Conservation (phyloP, 2,888 invertebrate genomes). For the Morpho achilles region DNA sequence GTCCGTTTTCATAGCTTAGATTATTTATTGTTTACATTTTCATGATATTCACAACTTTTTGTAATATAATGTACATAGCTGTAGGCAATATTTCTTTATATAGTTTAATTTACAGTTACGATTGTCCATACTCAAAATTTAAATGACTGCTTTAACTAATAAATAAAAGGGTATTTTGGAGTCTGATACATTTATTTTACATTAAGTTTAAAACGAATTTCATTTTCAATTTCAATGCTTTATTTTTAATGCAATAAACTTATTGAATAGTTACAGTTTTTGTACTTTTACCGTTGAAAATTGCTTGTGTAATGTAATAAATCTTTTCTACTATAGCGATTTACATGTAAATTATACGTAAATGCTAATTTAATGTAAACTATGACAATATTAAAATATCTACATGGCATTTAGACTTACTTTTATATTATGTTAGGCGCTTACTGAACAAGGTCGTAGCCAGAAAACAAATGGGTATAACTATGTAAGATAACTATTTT, state of each 20-base stretch:
- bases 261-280: constrained; percentile 14
- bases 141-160: constrained; percentile 1
- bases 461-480: background rate
- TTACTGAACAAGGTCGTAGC: constrained; percentile 38
- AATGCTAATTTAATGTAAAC: constrained; percentile 64
- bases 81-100: constrained; percentile 59
- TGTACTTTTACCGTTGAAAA: constrained; percentile 19
- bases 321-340: constrained; percentile 42
- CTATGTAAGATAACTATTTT: too few relatives aligned
- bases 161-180: constrained; percentile 9
- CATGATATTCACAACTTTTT: constrained; percentile 27
- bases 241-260: too few relatives aligned
- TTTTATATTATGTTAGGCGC: constrained; percentile 25
- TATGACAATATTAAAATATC: constrained; percentile 78
- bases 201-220: constrained; percentile 18
- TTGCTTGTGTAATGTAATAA: constrained; percentile 21
- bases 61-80: constrained; percentile 70
- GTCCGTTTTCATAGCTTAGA: too few relatives aligned
- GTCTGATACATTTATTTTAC: constrained; percentile 13
- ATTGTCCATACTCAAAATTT: constrained; percentile 3
- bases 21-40: background rate
- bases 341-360: constrained; percentile 66
- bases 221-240: too few relatives aligned
- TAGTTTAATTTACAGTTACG: constrained; percentile 15
- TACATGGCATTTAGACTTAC: constrained; percentile 66